These are phyloP conservation scores for Belgica antarctica DNA, from an alignment of 2,888 invertebrate genomes.

Conservation along the genomic window DNA sequence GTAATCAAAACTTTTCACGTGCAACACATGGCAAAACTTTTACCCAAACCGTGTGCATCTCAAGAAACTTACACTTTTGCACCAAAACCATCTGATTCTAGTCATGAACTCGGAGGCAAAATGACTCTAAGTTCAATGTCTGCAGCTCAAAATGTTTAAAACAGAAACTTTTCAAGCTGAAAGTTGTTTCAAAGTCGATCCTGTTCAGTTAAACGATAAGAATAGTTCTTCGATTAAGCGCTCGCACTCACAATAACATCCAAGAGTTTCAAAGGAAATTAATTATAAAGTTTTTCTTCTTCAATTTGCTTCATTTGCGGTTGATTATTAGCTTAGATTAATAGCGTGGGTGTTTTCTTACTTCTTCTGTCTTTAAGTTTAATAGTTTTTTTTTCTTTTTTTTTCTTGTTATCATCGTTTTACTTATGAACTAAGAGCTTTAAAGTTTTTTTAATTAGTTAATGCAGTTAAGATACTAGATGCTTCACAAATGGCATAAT, in stretches of 20 bases:
- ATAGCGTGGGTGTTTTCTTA: slow-evolving; percentile 15
- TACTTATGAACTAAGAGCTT: slow-evolving; percentile 22
- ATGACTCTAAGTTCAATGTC: no score
- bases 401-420: not conserved
- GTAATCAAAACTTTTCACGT: no score
- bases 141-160: no score
- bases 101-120: no score
- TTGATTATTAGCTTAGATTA: slow-evolving; percentile 9
- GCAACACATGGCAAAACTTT: no score
- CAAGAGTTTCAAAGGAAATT: not conserved
- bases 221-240: no score
- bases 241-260: slow-evolving; percentile 38
- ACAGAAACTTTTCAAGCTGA: no score
- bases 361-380: not conserved
- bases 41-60: no score
- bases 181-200: no score
- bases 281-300: not conserved
- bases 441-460: slow-evolving; percentile 21
- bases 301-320: not conserved
- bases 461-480: slow-evolving; percentile 27
- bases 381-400: slow-evolving; percentile 15
- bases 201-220: no score
- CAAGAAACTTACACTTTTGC: no score
- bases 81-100: no score
- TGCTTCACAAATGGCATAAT: slow-evolving; percentile 28